Evolutionary conservation across 2,888 invertebrate species (phyloP).

Genomic region (Tetragonisca angustula): DNA sequence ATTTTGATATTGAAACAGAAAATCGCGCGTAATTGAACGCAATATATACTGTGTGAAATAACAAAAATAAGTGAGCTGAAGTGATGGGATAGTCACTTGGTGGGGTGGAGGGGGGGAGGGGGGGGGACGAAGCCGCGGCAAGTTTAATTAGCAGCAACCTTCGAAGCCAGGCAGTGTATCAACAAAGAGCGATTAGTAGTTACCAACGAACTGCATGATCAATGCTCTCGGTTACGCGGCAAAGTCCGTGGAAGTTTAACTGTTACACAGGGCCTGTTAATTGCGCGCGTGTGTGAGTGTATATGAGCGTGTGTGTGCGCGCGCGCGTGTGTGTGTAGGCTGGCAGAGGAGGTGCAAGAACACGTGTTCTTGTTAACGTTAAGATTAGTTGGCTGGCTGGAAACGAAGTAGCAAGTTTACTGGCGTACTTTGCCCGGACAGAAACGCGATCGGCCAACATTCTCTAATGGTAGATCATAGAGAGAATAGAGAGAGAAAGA

Average conservation of each 20-base stretch:
- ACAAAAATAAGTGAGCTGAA: not conserved
- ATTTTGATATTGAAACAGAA: too few species aligned
- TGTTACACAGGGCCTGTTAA: constrained; percentile 42
- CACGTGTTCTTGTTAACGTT: constrained; percentile 60
- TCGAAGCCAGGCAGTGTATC: not conserved
- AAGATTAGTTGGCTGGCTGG: constrained; percentile 53
- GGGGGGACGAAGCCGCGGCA: too few species aligned
- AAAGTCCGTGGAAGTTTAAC: constrained; percentile 40
- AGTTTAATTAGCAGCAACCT: constrained; percentile 23
- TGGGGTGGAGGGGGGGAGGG: too few species aligned
- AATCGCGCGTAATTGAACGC: too few species aligned
- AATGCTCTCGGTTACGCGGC: constrained; percentile 40
- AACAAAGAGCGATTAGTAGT: constrained; percentile 50
- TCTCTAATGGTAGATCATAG: constrained; percentile 39
- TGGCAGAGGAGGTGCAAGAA: constrained; percentile 42
- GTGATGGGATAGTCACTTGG: not conserved
- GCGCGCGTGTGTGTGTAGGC: not conserved
- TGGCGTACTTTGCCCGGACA: constrained; percentile 24
- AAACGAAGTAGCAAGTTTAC: constrained; percentile 56
- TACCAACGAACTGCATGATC: constrained; percentile 44
- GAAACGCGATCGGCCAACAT: constrained; percentile 33
- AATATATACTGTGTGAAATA: too few species aligned
- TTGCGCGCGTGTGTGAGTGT: constrained; percentile 9
- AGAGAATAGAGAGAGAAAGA: not conserved
- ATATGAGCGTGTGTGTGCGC: too few species aligned